Base-by-base conservation (phyloP, 1,140 invertebrate genomes). In the Temnothorax curvispinosus region DNA sequence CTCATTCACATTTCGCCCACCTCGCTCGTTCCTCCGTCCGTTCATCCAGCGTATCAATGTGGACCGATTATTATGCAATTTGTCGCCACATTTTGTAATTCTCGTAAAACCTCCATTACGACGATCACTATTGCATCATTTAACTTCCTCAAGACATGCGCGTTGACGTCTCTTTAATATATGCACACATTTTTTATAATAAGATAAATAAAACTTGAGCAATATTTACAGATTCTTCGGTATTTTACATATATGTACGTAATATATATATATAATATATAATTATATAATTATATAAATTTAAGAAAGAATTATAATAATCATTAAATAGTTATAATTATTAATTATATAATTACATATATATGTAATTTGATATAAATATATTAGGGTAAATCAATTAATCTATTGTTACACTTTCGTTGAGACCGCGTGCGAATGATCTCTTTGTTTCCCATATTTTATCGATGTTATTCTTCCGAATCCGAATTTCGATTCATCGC, bases 31-130 rank as follows among this genome's bases (percentile, higher is more conserved):
- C 56, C 41, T 27, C 56, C 41, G 35, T 41, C 41, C 35, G 75
- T 81, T 65, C 58, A 47, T 75, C 54, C 67, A 62, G 35, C 11
- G n/a, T 85, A 67, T 65, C 75, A 85, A 89, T 62, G 62, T 52
- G 67, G 60, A 72, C 86, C 50, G 47, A 71, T 80, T 71, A 62
- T 90, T 90, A 88, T 62, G 80, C 84, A 88, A 90, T 76, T 50
- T 71, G 54, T 88, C 72, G 65, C 21, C 58, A 75, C 71, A 85
- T 71, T 81, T 77, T 67, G 44, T 81, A 32, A 38, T 44, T 56
- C 69, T 71, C 67, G 21, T 21, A 27, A 38, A 50, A 74, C 27
- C n/a, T 56, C 27, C 54, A 7, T 89, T 75, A 85, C 32, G 32
- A n/a, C 47, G 8, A n/a, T 71, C 21, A 13, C 21, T 72, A 71